phyloP scores from a whole-genome alignment of 2,888 invertebrate species.

The Germaria angustata region DNA sequence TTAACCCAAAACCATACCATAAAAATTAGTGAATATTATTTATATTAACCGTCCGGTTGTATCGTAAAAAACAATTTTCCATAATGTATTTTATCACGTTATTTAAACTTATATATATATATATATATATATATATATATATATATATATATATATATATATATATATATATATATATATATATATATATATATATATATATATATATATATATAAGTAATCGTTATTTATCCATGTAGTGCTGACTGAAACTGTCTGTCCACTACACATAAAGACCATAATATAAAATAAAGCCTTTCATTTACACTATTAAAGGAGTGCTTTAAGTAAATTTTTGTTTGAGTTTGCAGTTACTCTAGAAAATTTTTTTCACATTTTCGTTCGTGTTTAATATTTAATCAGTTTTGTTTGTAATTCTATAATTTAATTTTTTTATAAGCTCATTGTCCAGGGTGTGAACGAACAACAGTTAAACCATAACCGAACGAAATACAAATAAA shows the following conservation, averaged over 20 bases:
- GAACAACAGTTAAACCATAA: slow-evolving; percentile 41
- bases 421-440: background rate
- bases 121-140: no score
- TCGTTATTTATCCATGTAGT: no score
- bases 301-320: slow-evolving; percentile 47
- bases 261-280: background rate
- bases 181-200: no score
- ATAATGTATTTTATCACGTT: slow-evolving; percentile 48
- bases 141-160: no score
- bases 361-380: slow-evolving; percentile 33
- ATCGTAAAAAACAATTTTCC: background rate
- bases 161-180: no score
- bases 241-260: background rate
- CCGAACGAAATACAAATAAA: background rate
- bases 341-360: slow-evolving; percentile 17
- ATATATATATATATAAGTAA: no score
- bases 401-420: background rate
- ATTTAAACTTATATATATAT: no score
- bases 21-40: slow-evolving; percentile 10
- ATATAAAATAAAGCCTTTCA: slow-evolving; percentile 5
- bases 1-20: slow-evolving; percentile 24
- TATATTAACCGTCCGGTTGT: slow-evolving; percentile 26
- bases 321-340: background rate
- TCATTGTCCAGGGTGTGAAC: slow-evolving; percentile 47
- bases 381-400: slow-evolving; percentile 15